A percentile compares a stretch with the other conserved stretches of the same genome.
Evolutionary conservation across 2,113 vertebrate species (phyloP).

Genomic region (Antennarius striatus): DNA sequence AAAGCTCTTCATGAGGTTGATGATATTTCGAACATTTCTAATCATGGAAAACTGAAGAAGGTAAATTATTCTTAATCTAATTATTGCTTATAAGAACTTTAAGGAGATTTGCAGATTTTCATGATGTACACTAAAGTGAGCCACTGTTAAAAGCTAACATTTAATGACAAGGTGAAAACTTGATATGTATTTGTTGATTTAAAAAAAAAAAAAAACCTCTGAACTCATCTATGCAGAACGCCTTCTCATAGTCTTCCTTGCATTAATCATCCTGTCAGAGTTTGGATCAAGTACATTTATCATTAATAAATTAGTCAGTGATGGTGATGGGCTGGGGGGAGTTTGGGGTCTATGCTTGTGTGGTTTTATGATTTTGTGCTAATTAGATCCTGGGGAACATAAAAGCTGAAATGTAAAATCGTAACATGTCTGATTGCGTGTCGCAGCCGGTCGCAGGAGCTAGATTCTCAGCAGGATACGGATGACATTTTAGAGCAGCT

Average conservation of each 20-base stretch:
- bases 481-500: slow-evolving; percentile 50
- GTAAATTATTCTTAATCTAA: too few relatives aligned
- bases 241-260: slow-evolving; percentile 33
- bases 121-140: background rate
- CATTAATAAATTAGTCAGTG: slow-evolving; percentile 65
- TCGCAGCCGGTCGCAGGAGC: too few relatives aligned
- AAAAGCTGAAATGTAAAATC: slow-evolving; percentile 20
- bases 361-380: slow-evolving; percentile 44
- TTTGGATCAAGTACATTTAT: slow-evolving; percentile 67
- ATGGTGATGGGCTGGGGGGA: slow-evolving; percentile 16
- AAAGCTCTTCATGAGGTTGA: too few relatives aligned
- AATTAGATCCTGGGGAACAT: slow-evolving; percentile 55
- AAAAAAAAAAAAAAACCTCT: slow-evolving; percentile 16
- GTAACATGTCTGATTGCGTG: slow-evolving; percentile 13
- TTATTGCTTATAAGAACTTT: too few relatives aligned
- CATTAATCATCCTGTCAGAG: slow-evolving; percentile 72
- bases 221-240: slow-evolving; percentile 43
- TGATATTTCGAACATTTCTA: too few relatives aligned
- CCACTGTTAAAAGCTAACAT: slow-evolving; percentile 1
- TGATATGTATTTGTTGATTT: slow-evolving; percentile 19
- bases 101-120: background rate
- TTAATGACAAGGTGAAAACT: slow-evolving; percentile 13
- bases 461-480: too few relatives aligned
- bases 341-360: slow-evolving; percentile 20
- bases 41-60: too few relatives aligned